Evolutionary conservation across 2,113 vertebrate species (phyloP).

Genomic region (Dicrurus megarhynchus): DNA sequence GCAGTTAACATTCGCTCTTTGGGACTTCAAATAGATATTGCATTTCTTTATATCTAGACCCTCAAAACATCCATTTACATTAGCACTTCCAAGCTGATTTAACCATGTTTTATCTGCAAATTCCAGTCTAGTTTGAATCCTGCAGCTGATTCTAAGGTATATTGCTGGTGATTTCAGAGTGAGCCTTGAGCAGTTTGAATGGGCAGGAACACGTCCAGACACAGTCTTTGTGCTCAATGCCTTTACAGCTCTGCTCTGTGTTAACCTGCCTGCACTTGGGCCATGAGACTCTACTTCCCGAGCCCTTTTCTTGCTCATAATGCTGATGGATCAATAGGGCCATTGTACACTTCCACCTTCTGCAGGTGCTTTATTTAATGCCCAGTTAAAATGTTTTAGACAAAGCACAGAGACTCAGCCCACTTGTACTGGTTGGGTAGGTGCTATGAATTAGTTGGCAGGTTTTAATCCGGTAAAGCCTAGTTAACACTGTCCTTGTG

Average conservation of each 20-base stretch:
- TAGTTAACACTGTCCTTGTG: conserved; percentile 69
- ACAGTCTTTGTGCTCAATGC: neutral
- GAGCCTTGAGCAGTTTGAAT: neutral
- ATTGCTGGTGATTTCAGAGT: neutral
- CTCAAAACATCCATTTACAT: neutral
- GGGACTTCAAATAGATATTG: neutral
- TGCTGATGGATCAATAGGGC: neutral
- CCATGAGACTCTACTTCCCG: neutral
- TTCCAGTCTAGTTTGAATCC: neutral
- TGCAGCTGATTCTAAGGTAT: neutral
- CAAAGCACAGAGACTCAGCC: conserved; percentile 18
- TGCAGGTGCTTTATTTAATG: conserved; percentile 17
- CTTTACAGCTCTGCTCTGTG: neutral
- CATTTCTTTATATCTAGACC: neutral
- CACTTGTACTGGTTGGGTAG: conserved; percentile 20
- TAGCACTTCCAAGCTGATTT: neutral
- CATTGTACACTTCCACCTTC: conserved; percentile 14
- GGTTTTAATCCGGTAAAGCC: conserved; percentile 57
- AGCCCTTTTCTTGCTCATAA: neutral
- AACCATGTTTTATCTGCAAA: neutral
- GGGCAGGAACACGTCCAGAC: neutral
- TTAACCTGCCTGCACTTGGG: neutral
- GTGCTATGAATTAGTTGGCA: conserved; percentile 60
- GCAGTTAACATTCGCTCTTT: neutral
- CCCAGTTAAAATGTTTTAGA: conserved; percentile 20